Evolutionary conservation across 1,140 invertebrate genomes (phyloP).

Genomic region (Steinernema khuongi): DNA sequence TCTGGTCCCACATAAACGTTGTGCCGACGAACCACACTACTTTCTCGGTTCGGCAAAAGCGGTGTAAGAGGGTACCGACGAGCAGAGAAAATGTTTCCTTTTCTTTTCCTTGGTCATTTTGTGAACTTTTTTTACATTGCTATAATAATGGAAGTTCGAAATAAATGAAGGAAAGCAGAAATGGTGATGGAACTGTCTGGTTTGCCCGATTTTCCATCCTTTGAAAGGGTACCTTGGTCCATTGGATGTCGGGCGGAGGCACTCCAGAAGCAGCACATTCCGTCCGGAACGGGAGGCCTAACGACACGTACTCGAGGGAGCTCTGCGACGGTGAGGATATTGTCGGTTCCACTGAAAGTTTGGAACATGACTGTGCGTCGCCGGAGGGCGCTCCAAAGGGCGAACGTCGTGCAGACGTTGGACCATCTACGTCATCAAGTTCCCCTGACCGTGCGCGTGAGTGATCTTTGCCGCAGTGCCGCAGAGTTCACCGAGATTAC

Average conservation of each 20-base stretch:
- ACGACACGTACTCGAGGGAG: slow-evolving; percentile 26
- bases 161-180: too few relatives aligned
- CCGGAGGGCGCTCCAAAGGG: background rate
- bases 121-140: too few relatives aligned
- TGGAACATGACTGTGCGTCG: background rate
- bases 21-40: too few relatives aligned
- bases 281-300: slow-evolving; percentile 28
- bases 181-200: background rate
- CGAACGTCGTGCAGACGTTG: background rate
- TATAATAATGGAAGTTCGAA: too few relatives aligned
- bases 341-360: slow-evolving; percentile 38
- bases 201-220: slow-evolving; percentile 6
- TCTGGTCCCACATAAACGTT: too few relatives aligned
- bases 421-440: slow-evolving; percentile 4
- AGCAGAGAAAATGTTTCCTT: too few relatives aligned
- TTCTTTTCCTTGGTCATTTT: too few relatives aligned
- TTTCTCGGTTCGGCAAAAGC: too few relatives aligned
- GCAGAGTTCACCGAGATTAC: too few relatives aligned
- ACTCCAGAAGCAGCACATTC: slow-evolving; percentile 37
- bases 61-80: too few relatives aligned
- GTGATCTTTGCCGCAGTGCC: too few relatives aligned
- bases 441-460: too few relatives aligned
- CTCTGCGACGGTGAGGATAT: slow-evolving; percentile 32
- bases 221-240: slow-evolving; percentile 52
- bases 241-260: slow-evolving; percentile 43